These are phyloP conservation scores for Drosophila malerkotliana DNA, from an alignment of 1,140 invertebrate genomes.

Conservation along the genomic window DNA sequence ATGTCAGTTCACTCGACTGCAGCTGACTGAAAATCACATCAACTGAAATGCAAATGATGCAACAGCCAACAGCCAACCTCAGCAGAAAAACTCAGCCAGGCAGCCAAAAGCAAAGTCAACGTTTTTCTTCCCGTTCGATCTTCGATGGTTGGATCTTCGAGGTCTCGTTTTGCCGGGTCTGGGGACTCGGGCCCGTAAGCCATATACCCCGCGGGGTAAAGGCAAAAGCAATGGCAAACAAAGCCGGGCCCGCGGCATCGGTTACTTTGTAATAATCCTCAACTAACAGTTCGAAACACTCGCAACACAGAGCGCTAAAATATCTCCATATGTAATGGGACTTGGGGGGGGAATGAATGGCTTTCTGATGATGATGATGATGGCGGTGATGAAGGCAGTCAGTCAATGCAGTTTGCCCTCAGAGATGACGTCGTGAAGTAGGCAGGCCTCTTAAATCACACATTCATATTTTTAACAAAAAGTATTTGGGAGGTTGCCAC, in stretches of 20 bases:
- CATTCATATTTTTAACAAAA: not conserved
- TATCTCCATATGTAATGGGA: constrained; percentile 30
- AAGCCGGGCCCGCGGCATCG: constrained; percentile 45
- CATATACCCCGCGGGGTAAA: not conserved
- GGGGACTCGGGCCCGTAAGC: not conserved
- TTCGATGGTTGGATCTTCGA: constrained; percentile 28
- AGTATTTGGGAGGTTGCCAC: not conserved
- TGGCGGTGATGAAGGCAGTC: constrained; percentile 58
- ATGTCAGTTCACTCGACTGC: constrained; percentile 47
- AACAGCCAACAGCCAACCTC: constrained; percentile 67
- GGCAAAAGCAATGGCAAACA: constrained; percentile 44
- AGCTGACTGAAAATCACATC: constrained; percentile 25
- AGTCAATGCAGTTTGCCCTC: constrained; percentile 56
- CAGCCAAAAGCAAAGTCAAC: constrained; percentile 53
- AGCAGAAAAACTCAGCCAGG: constrained; percentile 48
- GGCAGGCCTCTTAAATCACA: not conserved
- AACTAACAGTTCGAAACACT: constrained; percentile 57
- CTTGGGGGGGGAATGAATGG: constrained; percentile 33
- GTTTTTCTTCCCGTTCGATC: constrained; percentile 41
- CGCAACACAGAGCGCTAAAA: constrained; percentile 22
- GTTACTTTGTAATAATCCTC: constrained; percentile 69
- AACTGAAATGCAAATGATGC: constrained; percentile 56
- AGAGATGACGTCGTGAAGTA: constrained; percentile 50
- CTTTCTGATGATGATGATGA: constrained; percentile 48
- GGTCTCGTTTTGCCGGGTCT: constrained; percentile 4